Evolutionary conservation across 2,113 vertebrate genomes (phyloP).

Genomic region (Irena cyanogastra): DNA sequence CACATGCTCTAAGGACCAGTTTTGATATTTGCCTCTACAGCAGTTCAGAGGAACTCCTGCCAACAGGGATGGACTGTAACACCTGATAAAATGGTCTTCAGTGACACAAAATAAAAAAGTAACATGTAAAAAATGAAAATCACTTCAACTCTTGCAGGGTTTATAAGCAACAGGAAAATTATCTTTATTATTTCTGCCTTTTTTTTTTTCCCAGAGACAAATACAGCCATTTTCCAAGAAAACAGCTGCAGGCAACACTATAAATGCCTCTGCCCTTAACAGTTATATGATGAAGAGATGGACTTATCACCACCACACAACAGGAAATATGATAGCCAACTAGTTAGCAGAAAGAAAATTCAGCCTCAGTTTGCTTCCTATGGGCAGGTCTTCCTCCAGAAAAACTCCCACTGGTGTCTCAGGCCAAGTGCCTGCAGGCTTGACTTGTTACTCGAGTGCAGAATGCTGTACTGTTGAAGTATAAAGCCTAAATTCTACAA

Average conservation of each 20-base stretch:
- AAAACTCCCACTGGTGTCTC: background rate
- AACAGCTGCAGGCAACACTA: conserved; percentile 31
- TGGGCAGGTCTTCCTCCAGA: background rate
- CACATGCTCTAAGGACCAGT: background rate
- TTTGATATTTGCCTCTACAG: conserved; percentile 23
- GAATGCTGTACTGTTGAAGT: background rate
- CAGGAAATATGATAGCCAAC: background rate
- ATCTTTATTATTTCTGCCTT: background rate
- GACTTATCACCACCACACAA: conserved; percentile 3
- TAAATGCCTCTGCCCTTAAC: conserved; percentile 40
- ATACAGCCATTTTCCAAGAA: conserved; percentile 34
- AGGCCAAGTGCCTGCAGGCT: background rate
- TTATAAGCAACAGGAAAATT: conserved; percentile 23
- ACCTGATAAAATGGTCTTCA: conserved; percentile 43
- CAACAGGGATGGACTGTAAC: conserved; percentile 1
- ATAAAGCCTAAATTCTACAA: background rate
- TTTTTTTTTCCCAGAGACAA: conserved; percentile 3
- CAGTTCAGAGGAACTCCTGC: conserved; percentile 8
- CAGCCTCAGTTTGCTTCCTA: background rate
- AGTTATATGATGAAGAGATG: background rate
- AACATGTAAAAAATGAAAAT: background rate
- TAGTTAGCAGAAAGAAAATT: conserved; percentile 28
- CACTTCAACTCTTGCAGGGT: background rate
- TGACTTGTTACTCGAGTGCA: background rate
- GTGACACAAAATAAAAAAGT: conserved; percentile 2